Evolutionary conservation across 2,113 vertebrate genomes (phyloP).

Genomic region (Psittacara wagleri): DNA sequence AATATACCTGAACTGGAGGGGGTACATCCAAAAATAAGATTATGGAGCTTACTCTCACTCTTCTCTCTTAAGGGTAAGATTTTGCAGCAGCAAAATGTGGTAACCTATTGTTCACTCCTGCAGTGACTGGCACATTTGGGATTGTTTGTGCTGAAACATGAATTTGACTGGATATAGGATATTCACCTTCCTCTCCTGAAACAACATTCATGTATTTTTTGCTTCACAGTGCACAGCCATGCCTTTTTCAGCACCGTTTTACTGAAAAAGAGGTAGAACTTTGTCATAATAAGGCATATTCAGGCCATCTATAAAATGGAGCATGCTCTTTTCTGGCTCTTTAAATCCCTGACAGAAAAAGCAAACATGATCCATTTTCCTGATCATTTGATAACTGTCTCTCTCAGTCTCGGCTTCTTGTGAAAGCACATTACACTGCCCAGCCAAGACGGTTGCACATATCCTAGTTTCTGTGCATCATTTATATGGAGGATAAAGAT

Average conservation of each 20-base stretch:
- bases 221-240: background rate
- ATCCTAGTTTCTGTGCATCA: background rate
- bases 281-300: background rate
- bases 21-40: background rate
- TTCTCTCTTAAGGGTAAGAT: background rate
- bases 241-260: background rate
- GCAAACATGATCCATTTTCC: background rate
- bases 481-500: background rate
- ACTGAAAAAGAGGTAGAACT: background rate
- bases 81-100: background rate
- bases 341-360: background rate
- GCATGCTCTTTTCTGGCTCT: background rate
- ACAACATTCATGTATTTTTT: background rate
- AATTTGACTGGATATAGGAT: background rate
- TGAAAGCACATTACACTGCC: background rate
- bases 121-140: background rate
- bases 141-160: background rate
- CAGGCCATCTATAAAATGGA: background rate
- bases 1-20: background rate
- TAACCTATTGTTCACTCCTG: background rate
- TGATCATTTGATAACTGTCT: background rate
- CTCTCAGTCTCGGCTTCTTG: background rate
- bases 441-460: background rate
- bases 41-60: background rate
- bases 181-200: background rate